These are phyloP conservation scores for Ditula angustiorana DNA, from an alignment of 2,888 invertebrate genomes.

Conservation along the genomic window DNA sequence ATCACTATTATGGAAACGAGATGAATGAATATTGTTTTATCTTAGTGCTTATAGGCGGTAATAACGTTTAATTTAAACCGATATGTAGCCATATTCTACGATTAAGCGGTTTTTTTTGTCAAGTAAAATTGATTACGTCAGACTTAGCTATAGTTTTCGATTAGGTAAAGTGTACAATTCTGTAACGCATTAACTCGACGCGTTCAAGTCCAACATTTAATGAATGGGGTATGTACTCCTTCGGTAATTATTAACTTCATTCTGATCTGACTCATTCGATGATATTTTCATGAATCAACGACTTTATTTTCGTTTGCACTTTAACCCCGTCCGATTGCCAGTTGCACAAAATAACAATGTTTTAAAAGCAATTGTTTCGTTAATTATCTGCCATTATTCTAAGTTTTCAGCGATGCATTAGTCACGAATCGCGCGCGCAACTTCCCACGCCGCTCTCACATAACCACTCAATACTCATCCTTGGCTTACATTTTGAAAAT, in stretches of 20 bases:
- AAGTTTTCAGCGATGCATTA: conserved; percentile 39
- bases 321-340: conserved; percentile 26
- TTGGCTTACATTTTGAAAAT: conserved; percentile 81
- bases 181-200: neutral
- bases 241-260: neutral
- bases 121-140: too few relatives aligned
- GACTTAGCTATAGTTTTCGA: too few relatives aligned
- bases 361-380: conserved; percentile 37
- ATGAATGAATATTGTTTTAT: conserved; percentile 64
- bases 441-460: conserved; percentile 73
- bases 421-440: conserved; percentile 51
- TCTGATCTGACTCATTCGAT: neutral
- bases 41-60: conserved; percentile 38
- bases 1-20: conserved; percentile 55
- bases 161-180: too few relatives aligned
- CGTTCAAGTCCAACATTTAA: conserved; percentile 3
- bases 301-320: conserved; percentile 26
- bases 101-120: conserved; percentile 7
- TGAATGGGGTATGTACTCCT: neutral
- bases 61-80: conserved; percentile 24
- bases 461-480: conserved; percentile 72
- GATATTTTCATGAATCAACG: neutral
- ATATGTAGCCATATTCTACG: conserved; percentile 14
- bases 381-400: conserved; percentile 37
- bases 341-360: conserved; percentile 36